Conservation (phyloP, 2,888 invertebrate species). For the Acanthacorydalis orientalis region DNA sequence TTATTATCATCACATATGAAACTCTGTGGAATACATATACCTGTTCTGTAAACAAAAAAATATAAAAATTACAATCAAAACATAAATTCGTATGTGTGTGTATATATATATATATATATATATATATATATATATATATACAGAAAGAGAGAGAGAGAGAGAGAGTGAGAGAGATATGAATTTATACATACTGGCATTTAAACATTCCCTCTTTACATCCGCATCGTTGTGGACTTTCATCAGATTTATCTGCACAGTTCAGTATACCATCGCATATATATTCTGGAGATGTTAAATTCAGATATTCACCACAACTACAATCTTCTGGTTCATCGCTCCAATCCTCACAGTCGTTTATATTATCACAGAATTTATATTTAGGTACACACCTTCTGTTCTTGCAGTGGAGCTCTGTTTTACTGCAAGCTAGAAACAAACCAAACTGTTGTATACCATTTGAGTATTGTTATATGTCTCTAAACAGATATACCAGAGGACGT, state of each 20-base stretch:
- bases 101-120: too few relatives aligned
- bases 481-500: too few relatives aligned
- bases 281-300: constrained; percentile 46
- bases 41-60: constrained; percentile 18
- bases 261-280: constrained; percentile 60
- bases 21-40: constrained; percentile 50
- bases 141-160: not conserved
- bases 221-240: constrained; percentile 51
- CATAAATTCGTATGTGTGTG: not conserved
- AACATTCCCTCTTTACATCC: constrained; percentile 30
- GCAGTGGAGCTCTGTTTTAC: constrained; percentile 46
- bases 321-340: constrained; percentile 50
- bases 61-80: too few relatives aligned
- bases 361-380: constrained; percentile 52
- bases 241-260: constrained; percentile 61
- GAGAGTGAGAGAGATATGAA: not conserved
- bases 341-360: constrained; percentile 50
- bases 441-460: too few relatives aligned
- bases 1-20: constrained; percentile 58
- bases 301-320: constrained; percentile 47
- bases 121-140: not conserved
- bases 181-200: not conserved
- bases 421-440: constrained; percentile 36
- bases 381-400: constrained; percentile 46
- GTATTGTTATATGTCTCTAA: too few relatives aligned